Percentiles rank a stretch among this genome's conserved stretches.
These are phyloP conservation scores for Cyaniris semiargus DNA, from an alignment of 2,888 invertebrate genomes.

Conservation along the genomic window DNA sequence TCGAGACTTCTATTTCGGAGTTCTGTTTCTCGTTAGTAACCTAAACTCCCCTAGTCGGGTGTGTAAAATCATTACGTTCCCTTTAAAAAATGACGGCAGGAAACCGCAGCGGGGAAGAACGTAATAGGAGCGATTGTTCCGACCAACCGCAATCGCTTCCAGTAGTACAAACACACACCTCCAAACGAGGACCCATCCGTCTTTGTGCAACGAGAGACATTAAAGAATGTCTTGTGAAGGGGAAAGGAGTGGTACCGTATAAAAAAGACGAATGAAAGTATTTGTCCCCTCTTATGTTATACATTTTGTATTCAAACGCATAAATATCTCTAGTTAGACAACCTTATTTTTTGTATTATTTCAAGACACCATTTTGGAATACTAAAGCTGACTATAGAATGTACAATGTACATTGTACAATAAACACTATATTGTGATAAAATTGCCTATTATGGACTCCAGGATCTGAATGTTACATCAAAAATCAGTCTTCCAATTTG, in stretches of 20 bases:
- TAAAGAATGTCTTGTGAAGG: conserved; percentile 78
- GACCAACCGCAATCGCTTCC: conserved; percentile 72
- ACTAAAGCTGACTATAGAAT: background rate
- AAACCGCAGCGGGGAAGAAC: conserved; percentile 63
- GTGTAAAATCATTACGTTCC: conserved; percentile 41
- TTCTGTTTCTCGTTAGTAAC: conserved; percentile 53
- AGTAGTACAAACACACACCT: conserved; percentile 73
- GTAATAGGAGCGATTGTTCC: conserved; percentile 69
- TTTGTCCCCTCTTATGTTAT: conserved; percentile 23
- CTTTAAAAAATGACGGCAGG: conserved; percentile 58
- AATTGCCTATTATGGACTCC: background rate
- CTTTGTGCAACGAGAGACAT: conserved; percentile 75
- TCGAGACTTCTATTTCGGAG: conserved; percentile 53
- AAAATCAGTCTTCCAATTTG: background rate
- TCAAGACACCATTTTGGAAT: background rate
- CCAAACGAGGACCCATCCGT: conserved; percentile 77
- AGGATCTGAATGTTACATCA: background rate
- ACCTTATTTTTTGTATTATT: background rate
- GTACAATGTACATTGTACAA: background rate
- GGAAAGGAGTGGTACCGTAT: conserved; percentile 69
- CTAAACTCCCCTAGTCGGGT: conserved; percentile 38
- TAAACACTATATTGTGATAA: background rate
- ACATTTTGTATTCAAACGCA: conserved; percentile 18
- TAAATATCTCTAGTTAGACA: conserved; percentile 17
- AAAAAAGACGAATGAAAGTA: conserved; percentile 38